Evolutionary conservation across 92 coral and sea anemone genomes (phyloP), one percentile per base, ranked within the genome.

Genomic region (Metridium senile): DNA sequence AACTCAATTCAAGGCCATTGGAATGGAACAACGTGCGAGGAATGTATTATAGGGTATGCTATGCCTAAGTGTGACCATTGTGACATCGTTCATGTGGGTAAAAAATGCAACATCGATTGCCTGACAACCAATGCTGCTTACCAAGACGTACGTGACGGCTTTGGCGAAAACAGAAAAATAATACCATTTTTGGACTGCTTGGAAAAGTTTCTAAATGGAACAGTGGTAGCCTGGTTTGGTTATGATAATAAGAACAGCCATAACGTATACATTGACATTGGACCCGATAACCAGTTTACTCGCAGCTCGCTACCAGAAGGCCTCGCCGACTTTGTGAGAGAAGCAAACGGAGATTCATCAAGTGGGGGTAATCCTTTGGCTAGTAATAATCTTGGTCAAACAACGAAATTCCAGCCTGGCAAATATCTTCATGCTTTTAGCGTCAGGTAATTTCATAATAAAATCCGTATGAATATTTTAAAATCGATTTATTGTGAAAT

Each of bases 11-110:
- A 78, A 58, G 91, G 91, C 46, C 79, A 78, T 72, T 87, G 91
- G 91, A 87, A 77, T 78, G 91, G 88, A 22, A 72, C 78, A n/a
- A 68, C 77, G 18, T 87, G 91, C 49, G 88, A 76, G 27, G 61
- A 33, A 31, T 87, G 91, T 74, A 75, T 13, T 26, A 82, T 62
- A 68, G 91, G 91, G 26, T 87, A 86, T 86, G 78, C 79, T 26
- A 71, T 69, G 70, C 91, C 91, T 33, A 71, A 62, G 1, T 87
- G 91, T 32, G 84, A 82, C 8, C 66, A 32, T 19, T 87, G 91
- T 47, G 91, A 87, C 66, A 54, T 68, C 45, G 70, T 85, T 33
- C 91, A 87, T 62, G 91, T 87, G 54, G 91, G 85, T 13, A 73
- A 62, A 26, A 74, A 83, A 30, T 87, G 91, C 65, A 74, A 87